phyloP scores from a whole-genome alignment of 2,888 invertebrate genomes.

The Odontocolon sp. region DNA sequence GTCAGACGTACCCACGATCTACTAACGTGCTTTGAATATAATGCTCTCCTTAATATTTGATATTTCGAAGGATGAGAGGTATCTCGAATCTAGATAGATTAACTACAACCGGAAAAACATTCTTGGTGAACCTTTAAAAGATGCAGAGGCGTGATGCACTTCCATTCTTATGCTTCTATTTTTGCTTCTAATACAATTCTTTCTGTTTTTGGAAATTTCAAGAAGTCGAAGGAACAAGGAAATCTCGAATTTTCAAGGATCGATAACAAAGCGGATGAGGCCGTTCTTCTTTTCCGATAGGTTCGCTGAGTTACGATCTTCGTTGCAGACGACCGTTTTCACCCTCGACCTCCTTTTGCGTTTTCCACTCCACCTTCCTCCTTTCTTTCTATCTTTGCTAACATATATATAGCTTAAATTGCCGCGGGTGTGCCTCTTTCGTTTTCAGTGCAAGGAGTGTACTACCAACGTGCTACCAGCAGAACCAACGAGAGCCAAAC shows the following conservation, averaged over 20 bases:
- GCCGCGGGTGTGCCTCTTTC: conserved; percentile 11
- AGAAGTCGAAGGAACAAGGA: neutral
- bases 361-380: conserved; percentile 11
- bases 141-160: too few species aligned
- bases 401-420: neutral
- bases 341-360: conserved; percentile 40
- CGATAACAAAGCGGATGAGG: conserved; percentile 3
- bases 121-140: too few species aligned
- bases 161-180: too few species aligned
- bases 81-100: neutral
- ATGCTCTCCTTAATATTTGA: conserved; percentile 25
- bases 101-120: too few species aligned
- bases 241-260: conserved; percentile 13
- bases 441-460: conserved; percentile 14
- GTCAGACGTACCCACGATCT: conserved; percentile 23
- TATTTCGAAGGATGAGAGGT: neutral
- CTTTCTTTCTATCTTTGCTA: conserved; percentile 8
- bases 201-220: neutral
- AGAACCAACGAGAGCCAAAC: conserved; percentile 23
- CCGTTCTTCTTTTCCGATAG: conserved; percentile 46
- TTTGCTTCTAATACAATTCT: too few species aligned
- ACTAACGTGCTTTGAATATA: conserved; percentile 39
- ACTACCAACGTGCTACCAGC: conserved; percentile 6
- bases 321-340: conserved; percentile 64
- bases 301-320: conserved; percentile 60